Conservation (phyloP, 1,140 invertebrate genomes). For the Odontomachus brunneus region DNA sequence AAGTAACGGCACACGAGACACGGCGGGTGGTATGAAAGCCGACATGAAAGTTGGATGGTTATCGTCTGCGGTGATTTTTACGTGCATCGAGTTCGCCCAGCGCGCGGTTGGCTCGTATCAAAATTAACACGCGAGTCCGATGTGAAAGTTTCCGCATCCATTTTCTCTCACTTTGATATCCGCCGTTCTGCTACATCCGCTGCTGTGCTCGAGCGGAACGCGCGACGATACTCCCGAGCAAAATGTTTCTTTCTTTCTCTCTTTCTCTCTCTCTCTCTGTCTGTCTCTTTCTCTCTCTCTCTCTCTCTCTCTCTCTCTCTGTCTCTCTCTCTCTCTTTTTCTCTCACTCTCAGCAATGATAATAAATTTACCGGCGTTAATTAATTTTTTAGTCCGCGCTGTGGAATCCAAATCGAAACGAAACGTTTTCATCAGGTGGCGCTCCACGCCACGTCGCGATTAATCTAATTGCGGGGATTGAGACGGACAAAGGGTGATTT, state of each 20-base stretch:
- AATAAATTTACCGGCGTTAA: constrained; percentile 19
- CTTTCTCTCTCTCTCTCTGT: too few relatives aligned
- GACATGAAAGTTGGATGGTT: constrained; percentile 53
- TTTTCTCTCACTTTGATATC: background rate
- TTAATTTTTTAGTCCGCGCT: constrained; percentile 36
- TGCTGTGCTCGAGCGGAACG: background rate
- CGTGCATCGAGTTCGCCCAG: constrained; percentile 1
- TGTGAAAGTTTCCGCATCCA: constrained; percentile 36
- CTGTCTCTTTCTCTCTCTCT: too few relatives aligned
- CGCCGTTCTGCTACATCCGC: background rate
- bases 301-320: too few relatives aligned
- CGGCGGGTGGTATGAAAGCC: background rate
- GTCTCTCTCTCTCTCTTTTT: too few relatives aligned
- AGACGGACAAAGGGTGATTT: too few relatives aligned
- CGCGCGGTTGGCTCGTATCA: constrained; percentile 22
- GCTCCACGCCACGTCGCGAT: background rate
- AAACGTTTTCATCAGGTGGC: constrained; percentile 40
- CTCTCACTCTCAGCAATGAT: background rate
- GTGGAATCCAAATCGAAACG: constrained; percentile 10
- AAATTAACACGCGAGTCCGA: constrained; percentile 47
- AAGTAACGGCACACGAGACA: background rate
- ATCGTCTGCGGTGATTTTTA: constrained; percentile 50
- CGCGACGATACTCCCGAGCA: too few relatives aligned
- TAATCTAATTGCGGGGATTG: constrained; percentile 18
- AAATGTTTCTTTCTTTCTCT: too few relatives aligned